Conservation (phyloP, 2,888 invertebrate species). For the Byasa hedistus region DNA sequence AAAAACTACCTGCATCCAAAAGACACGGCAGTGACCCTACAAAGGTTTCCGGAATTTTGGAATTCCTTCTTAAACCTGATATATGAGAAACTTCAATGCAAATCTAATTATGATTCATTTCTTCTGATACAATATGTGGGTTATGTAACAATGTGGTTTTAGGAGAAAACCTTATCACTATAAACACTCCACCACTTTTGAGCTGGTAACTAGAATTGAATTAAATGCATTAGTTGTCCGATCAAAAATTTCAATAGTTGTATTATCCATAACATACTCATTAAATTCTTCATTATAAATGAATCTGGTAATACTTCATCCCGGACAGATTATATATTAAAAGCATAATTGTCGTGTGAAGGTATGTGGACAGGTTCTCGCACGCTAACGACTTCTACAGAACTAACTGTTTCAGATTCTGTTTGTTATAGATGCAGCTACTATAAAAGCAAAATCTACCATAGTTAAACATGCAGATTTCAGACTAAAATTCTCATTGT, state of each 20-base stretch:
- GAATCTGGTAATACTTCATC: background rate
- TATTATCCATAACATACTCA: background rate
- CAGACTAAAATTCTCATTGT: no score
- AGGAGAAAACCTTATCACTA: no score
- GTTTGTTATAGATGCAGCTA: background rate
- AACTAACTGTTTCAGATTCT: conserved; percentile 23
- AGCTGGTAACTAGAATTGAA: no score
- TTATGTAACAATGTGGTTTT: background rate
- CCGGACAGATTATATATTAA: background rate
- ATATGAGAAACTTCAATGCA: background rate
- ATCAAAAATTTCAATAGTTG: no score
- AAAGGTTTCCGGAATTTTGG: background rate
- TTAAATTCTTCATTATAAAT: background rate
- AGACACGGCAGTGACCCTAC: background rate
- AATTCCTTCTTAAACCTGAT: conserved; percentile 1
- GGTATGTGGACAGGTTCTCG: conserved; percentile 20
- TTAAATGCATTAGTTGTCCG: no score
- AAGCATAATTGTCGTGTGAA: conserved; percentile 19
- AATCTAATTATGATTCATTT: background rate
- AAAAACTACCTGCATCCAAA: background rate
- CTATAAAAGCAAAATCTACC: no score
- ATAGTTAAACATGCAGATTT: no score
- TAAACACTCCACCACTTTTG: no score
- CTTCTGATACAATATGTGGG: background rate
- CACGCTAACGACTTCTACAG: conserved; percentile 24